Evolutionary conservation across 2,113 vertebrate genomes (phyloP).

Genomic region (Blennius ocellaris): DNA sequence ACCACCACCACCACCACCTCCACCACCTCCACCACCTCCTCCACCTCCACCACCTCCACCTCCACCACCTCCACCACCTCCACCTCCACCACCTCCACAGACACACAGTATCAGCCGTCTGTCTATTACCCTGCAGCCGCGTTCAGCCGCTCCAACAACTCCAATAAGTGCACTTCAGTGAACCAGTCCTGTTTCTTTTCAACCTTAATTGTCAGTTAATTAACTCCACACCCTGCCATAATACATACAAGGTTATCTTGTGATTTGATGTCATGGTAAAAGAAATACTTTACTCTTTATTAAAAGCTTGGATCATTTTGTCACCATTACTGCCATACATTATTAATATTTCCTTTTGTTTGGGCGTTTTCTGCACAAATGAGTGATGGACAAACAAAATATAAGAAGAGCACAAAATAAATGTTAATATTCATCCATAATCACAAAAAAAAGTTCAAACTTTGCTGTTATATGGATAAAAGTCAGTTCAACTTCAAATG

Average conservation of each 20-base stretch:
- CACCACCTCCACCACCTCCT: conserved; percentile 9
- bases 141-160: conserved; percentile 11
- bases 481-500: too few species aligned
- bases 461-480: too few species aligned
- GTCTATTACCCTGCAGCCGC: conserved; percentile 50
- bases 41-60: too few species aligned
- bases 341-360: not conserved
- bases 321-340: not conserved
- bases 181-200: not conserved
- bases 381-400: too few species aligned
- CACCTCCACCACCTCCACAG: conserved; percentile 21
- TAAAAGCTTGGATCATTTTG: not conserved
- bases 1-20: conserved; percentile 17
- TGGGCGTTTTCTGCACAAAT: not conserved
- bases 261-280: not conserved
- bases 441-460: too few species aligned
- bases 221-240: not conserved
- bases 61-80: conserved; percentile 3
- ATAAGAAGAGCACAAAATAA: too few species aligned
- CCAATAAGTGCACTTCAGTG: conserved; percentile 40
- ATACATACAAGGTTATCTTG: not conserved
- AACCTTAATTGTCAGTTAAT: conserved; percentile 16
- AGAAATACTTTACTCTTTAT: not conserved
- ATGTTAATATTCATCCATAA: too few species aligned
- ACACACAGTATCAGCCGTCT: conserved; percentile 58